Conservation (phyloP, 2,888 invertebrate genomes). For the Idaea dimidiata region DNA sequence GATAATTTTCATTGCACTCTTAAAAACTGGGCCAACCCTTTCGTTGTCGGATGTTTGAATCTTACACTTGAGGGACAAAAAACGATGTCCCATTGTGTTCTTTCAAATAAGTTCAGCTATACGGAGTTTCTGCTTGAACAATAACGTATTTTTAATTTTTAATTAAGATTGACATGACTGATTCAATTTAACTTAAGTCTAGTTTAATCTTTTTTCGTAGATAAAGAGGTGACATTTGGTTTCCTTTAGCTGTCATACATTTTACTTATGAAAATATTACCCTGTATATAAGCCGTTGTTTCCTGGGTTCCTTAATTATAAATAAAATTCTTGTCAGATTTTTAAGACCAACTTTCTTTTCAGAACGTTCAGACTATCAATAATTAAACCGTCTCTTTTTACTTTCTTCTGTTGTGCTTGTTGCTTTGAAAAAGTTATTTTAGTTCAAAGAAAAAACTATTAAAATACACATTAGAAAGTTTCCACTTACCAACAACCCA, state of each 20-base stretch:
- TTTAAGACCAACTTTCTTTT: no score
- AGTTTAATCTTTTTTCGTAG: slow-evolving; percentile 49
- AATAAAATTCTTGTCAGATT: neutral
- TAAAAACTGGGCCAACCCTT: slow-evolving; percentile 71
- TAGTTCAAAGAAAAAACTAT: slow-evolving; percentile 5
- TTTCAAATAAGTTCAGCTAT: slow-evolving; percentile 63
- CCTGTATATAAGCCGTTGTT: no score
- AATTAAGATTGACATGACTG: slow-evolving; percentile 77
- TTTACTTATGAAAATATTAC: neutral
- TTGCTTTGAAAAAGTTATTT: neutral
- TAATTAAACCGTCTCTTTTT: neutral
- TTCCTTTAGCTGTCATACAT: neutral
- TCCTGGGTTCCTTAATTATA: neutral
- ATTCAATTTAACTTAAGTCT: slow-evolving; percentile 48
- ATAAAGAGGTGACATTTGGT: slow-evolving; percentile 17
- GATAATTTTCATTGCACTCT: slow-evolving; percentile 57
- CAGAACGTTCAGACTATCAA: neutral
- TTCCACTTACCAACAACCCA: slow-evolving; percentile 32
- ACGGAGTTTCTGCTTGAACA: slow-evolving; percentile 72
- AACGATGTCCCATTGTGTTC: slow-evolving; percentile 68
- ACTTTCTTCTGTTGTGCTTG: neutral
- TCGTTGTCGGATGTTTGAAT: slow-evolving; percentile 64
- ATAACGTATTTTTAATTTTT: slow-evolving; percentile 74
- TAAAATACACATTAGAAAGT: slow-evolving; percentile 18
- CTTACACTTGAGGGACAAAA: slow-evolving; percentile 67